Base-by-base conservation (phyloP, 2,888 invertebrate genomes). In the Nudaria mundana region DNA sequence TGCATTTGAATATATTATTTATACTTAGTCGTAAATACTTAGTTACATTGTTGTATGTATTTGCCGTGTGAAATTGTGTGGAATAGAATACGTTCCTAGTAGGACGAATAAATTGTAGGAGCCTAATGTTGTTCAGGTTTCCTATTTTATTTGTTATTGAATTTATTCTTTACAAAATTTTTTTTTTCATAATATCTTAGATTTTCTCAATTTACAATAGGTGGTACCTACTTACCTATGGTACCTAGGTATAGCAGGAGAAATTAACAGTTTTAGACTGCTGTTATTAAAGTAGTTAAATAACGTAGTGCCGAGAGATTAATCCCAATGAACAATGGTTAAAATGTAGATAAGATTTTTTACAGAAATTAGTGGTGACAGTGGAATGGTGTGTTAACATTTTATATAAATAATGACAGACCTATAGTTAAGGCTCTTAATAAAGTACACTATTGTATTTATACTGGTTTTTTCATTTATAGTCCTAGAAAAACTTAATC, bases 391-490 rank as follows among this genome's bases (percentile, higher is more conserved):
- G 76, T 82, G 80, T 84, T 82, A 78, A 77, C 76, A 73, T 66
- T n/a, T n/a, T 63, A 53, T 69, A 61, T 64, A 68, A 73, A 67
- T 50, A 75, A 75, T 79, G 75, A 73, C 74, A 80, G 74, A 76
- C 74, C 73, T 81, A 81, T 68, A 76, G 72, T 71, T 86, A 85
- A 84, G 81, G 76, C 76, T 82, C 75, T 69, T 84, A 85, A 86
- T 85, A 85, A 86, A 86, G 80, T 85, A 84, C 84, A 85, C 76
- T 74, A 83, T 69, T 77, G 76, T 80, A 83, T 81, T 74, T 70
- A 58, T 38, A 36, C 14, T 29, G 40, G 50, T n/a, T n/a, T 54
- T 74, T 74, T 63, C 48, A 53, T 55, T 61, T 48, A 0, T n/a
- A n/a, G n/a, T n/a, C n/a, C n/a, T n/a, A n/a, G n/a, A n/a, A n/a